Base-by-base conservation (phyloP, 2,113 vertebrate species). In the Tretioscincus oriximinensis region DNA sequence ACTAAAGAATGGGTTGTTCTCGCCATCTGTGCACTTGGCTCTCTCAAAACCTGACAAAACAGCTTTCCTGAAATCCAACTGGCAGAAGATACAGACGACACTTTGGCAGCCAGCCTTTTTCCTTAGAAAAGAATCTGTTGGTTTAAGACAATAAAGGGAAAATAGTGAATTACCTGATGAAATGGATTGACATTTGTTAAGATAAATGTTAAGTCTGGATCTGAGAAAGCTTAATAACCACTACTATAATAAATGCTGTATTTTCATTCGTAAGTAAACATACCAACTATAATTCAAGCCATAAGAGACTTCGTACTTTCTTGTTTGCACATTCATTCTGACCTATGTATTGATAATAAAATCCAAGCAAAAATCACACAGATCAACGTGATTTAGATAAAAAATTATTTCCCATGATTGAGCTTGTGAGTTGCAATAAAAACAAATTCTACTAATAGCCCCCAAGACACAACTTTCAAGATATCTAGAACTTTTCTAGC, bases 11-110 rank as follows among this genome's bases (percentile, higher is more conserved):
- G 76, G 76, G 20, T 88, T 61, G 83, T 64, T 72, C 65, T 51
- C 41, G 84, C 90, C 89, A 91, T 91, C 91, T 93, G 92, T 85
- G 58, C 78, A 71, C 85, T 87, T 91, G 90, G 86, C 80, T 85
- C 35, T 77, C 74, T 24, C 41, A 63, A 47, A 71, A 81, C 79
- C 86, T 90, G 90, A 92, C 76, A 72, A 8, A 73, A 78, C 61
- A 71, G 76, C 64, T 78, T 90, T 76, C 66, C 63, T 82, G 49
- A 80, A 83, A 90, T 87, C 78, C 82, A 91, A 84, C 84, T 92
- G 91, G 87, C 83, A 86, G 63, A 41, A 69, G 3, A 81, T 63
- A 29, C 29, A 73, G 60, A 61, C 65, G 26, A 22, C 41, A 61
- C 35, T 74, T 80, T 90, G 90, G 86, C 83, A 88, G 83, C 67